Conservation (phyloP, 2,113 vertebrate genomes). For the Podarcis raffonei region DNA sequence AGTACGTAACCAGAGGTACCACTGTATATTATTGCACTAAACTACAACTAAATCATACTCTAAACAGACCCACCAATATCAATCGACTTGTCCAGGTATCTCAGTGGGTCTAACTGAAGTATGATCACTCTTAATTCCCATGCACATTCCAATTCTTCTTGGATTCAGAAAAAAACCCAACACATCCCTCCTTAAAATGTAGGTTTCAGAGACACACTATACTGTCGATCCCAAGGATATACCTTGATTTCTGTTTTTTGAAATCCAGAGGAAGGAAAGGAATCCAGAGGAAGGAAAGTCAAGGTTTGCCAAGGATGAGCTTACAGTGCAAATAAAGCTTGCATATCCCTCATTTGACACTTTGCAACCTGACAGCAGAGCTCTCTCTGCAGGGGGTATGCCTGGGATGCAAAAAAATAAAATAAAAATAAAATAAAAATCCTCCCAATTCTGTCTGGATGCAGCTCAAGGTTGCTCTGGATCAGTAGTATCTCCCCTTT, state of each 20-base stretch:
- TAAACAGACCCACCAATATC: no score
- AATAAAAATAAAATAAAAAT: not conserved
- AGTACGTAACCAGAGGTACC: no score
- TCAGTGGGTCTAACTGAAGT: no score
- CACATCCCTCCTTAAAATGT: not conserved
- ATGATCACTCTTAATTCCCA: not conserved
- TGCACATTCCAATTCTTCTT: not conserved
- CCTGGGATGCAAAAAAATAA: not conserved
- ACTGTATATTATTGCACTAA: not conserved
- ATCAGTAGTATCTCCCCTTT: conserved; percentile 17
- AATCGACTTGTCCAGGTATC: no score
- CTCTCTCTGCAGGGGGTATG: not conserved
- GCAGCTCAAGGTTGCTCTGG: not conserved
- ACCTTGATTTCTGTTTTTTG: not conserved
- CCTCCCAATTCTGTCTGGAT: not conserved
- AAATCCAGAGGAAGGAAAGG: not conserved
- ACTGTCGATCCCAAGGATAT: not conserved
- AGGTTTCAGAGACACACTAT: not conserved
- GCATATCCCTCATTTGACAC: not conserved
- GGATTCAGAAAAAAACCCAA: not conserved
- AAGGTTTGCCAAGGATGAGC: not conserved
- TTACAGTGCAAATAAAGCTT: not conserved
- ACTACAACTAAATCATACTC: no score
- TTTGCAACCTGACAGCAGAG: not conserved
- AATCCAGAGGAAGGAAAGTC: no score